Conservation (phyloP, 2,888 invertebrate species). For the Tipula vernalis region DNA sequence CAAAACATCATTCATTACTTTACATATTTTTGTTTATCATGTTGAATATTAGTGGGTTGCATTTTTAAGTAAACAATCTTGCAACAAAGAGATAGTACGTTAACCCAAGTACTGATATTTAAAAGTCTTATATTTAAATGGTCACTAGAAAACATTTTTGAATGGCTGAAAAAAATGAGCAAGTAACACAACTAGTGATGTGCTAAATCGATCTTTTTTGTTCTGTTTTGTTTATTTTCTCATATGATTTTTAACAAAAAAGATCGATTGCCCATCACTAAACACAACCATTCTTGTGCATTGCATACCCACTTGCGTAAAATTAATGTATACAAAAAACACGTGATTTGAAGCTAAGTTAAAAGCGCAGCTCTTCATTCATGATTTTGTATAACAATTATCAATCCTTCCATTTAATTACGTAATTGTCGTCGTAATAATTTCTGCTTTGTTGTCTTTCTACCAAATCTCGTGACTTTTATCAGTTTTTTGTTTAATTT, state of each 20-base stretch:
- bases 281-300: background rate
- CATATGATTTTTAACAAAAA: no score
- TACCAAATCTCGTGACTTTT: background rate
- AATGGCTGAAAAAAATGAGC: no score
- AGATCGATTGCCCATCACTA: no score
- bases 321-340: background rate
- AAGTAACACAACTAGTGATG: no score
- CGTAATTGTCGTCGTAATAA: background rate
- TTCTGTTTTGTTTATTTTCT: no score
- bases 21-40: background rate
- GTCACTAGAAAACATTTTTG: no score
- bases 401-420: no score
- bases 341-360: background rate
- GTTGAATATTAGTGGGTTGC: background rate
- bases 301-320: background rate
- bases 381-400: background rate
- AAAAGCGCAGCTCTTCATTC: background rate
- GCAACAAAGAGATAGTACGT: background rate
- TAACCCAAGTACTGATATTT: background rate
- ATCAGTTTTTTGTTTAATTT: background rate
- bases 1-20: background rate
- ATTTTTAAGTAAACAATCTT: background rate
- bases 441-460: background rate
- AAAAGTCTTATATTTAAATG: no score
- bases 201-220: no score